Evolutionary conservation across 2,888 invertebrate species (phyloP), one percentile per base, ranked within the genome.

Genomic region (Apodemia hepburni): DNA sequence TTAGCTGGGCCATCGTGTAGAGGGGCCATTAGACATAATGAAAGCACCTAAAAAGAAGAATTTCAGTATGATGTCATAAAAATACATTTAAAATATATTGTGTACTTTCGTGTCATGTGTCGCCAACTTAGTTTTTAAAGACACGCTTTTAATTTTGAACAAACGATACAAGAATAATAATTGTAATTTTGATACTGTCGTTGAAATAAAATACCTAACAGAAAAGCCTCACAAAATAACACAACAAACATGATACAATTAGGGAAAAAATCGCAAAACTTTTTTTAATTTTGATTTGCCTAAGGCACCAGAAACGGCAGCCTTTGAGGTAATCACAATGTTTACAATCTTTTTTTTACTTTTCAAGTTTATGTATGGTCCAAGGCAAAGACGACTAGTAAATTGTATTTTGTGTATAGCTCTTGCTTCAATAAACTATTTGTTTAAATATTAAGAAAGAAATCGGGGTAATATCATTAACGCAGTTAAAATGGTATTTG

Each of bases 261-360:
- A 62, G 77, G 82, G 80, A 85, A 84, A n/a, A 83, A 80, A 80
- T 79, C 17, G 72, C 74, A 78, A 76, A 79, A 80, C 79, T 79
- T 82, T 86, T 87, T 71, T 87, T 88, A 89, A 89, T 90, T 87
- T 88, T 80, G 82, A 80, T 85, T 87, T 80, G 84, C 85, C 88
- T 69, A 76, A 84, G 88, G 85, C 83, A 76, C 70, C 71, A 73
- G 80, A 79, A 84, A 81, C 78, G 77, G 75, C 75, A 77, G 75
- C 76, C 78, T 74, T 81, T 75, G 77, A 75, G 76, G 80, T 84
- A 81, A 63, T 63, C 59, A 64, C 59, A 61, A 62, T 62, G 62
- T 62, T 62, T 66, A 69, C 80, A 74, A 77, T 77, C 76, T 77
- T 82, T 81, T 42, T 81, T 75, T 84, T 76, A 76, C 74, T 79